Evolutionary conservation across 2,888 invertebrate species (phyloP).

Genomic region (Caenorhabditis sinica): DNA sequence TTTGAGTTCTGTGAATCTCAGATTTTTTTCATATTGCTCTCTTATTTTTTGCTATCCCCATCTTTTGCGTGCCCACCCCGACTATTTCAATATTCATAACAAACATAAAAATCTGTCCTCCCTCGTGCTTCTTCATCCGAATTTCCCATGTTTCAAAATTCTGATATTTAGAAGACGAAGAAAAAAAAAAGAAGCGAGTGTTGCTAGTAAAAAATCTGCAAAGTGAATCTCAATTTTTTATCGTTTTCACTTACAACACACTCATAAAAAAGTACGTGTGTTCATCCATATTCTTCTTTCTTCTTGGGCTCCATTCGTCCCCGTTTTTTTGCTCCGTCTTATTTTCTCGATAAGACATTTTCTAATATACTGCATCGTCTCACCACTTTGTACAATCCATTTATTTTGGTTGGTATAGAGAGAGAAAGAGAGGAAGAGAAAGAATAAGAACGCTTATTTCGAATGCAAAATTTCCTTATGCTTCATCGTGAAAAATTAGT

Average conservation of each 20-base stretch:
- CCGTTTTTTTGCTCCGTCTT: background rate
- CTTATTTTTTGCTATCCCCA: background rate
- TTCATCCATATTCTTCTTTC: background rate
- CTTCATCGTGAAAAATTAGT: constrained; percentile 58
- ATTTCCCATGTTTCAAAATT: constrained; percentile 56
- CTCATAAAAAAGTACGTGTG: constrained; percentile 13
- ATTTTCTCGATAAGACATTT: constrained; percentile 8
- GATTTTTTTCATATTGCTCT: background rate
- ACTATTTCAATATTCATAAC: constrained; percentile 45
- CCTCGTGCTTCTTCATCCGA: constrained; percentile 23
- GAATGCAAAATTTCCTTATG: constrained; percentile 57
- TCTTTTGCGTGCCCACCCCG: constrained; percentile 30
- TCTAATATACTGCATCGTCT: constrained; percentile 40
- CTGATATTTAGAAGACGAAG: background rate
- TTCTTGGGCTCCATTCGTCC: background rate
- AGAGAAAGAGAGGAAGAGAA: background rate
- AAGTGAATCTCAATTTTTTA: constrained; percentile 15
- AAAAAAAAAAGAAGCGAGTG: background rate
- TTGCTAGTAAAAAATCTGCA: background rate
- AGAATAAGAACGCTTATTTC: constrained; percentile 56
- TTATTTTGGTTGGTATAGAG: constrained; percentile 40
- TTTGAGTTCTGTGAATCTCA: background rate
- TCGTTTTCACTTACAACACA: background rate
- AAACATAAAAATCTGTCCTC: constrained; percentile 20
- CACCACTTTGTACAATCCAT: constrained; percentile 56